Base-by-base conservation (phyloP, 2,888 invertebrate genomes). In the Stegophylla sp. region DNA sequence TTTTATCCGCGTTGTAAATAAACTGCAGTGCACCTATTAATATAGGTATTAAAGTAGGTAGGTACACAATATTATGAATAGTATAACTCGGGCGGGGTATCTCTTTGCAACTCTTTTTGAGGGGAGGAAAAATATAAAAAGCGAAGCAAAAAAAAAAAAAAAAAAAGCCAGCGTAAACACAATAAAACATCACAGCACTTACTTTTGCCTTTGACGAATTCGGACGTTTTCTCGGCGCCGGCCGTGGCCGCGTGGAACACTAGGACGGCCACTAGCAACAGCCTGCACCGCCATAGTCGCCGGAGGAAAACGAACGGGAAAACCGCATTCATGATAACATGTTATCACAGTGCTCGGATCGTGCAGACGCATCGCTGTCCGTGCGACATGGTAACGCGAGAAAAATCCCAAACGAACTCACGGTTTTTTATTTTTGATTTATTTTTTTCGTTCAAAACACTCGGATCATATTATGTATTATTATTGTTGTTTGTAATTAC, bases 161-260 rank as follows among this genome's bases (percentile, higher is more conserved):
- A n/a, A n/a, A n/a, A n/a, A n/a, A n/a, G n/a, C n/a, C n/a, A n/a
- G n/a, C 3, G 1, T 13, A 53, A 17, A 17, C 1, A 17, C 5
- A 34, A 23, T 17, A 48, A 15, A 41, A 43, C 15, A 34, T 23
- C 34, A 34, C 13, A 59, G 3, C 69, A 91, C 92, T 92, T 90
- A 92, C 92, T 92, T 88, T 92, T 92, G 87, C 92, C 92, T 87
- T 92, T 92, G 86, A 92, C 92, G 86, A 92, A 92, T 86, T 92
- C 92, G 84, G 91, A 91, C 63, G 82, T 79, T 71, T 79, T 83
- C 75, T 83, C 83, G 79, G 41, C 71, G 20, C 53, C 71, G 45
- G 71, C 82, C 56, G 34, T 23, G 34, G 53, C 34, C 23, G 56
- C 61, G 41, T 69, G 81, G 12, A 48, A 69, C 43, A 56, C 59